phyloP scores from a whole-genome alignment of 2,113 vertebrate genomes.

The Onychostoma macrolepis region DNA sequence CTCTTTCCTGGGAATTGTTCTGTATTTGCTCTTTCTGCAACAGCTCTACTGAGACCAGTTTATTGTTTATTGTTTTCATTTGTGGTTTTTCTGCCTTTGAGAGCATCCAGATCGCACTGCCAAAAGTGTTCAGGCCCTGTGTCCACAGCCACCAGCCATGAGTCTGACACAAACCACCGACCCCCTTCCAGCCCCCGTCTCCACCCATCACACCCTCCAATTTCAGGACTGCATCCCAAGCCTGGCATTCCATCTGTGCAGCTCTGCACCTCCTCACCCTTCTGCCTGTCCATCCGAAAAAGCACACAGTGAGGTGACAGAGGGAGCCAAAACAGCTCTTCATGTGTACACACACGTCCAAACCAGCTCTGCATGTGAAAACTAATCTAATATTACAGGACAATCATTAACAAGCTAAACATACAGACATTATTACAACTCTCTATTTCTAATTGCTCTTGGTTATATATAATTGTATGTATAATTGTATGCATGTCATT shows the following conservation, averaged over 20 bases:
- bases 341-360: constrained; percentile 20
- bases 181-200: constrained; percentile 21
- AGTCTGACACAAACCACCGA: constrained; percentile 23
- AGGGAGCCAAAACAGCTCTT: not conserved
- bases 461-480: not conserved
- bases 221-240: constrained; percentile 26
- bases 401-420: not conserved
- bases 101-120: constrained; percentile 38
- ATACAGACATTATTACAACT: not conserved
- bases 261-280: constrained; percentile 8
- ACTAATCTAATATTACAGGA: not conserved
- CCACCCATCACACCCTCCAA: constrained; percentile 25
- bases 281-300: constrained; percentile 27
- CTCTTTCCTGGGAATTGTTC: constrained; percentile 20
- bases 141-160: constrained; percentile 27
- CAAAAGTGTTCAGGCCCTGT: not conserved
- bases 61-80: constrained; percentile 47
- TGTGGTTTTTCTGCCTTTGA: constrained; percentile 2
- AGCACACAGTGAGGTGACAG: constrained; percentile 12
- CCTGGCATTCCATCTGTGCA: constrained; percentile 52
- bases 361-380: not conserved
- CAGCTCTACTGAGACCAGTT: constrained; percentile 8
- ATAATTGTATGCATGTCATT: not conserved
- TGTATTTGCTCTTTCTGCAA: constrained; percentile 28
- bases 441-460: not conserved